Percentiles rank a stretch among this genome's conserved stretches.
These are phyloP conservation scores for Lottia scabra DNA, from an alignment of 2,888 invertebrate species.

Conservation along the genomic window DNA sequence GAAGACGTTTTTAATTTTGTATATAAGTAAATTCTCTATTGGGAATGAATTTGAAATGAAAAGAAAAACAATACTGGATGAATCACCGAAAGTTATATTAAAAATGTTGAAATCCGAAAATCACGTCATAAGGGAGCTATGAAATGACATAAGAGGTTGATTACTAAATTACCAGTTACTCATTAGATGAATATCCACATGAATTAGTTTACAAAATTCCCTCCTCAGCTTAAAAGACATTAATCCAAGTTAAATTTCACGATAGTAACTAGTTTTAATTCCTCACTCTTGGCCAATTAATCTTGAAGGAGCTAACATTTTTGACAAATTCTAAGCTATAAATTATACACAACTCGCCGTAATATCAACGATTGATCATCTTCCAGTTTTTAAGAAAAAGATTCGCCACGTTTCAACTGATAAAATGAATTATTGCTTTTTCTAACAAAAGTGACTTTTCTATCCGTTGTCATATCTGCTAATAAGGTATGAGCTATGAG, in stretches of 20 bases:
- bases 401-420: neutral
- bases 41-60: no score
- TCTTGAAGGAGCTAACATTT: neutral
- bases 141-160: neutral
- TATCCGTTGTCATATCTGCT: neutral
- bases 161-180: neutral
- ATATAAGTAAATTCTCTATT: no score
- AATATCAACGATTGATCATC: neutral
- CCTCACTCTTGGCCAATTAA: neutral
- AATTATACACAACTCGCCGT: neutral
- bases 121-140: conserved; percentile 1
- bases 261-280: neutral
- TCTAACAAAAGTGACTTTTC: conserved; percentile 1
- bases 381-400: neutral
- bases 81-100: no score
- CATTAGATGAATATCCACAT: conserved; percentile 4
- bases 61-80: no score
- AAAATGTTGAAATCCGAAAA: neutral
- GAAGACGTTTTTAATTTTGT: no score
- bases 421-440: neutral
- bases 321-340: neutral
- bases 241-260: conserved; percentile 3
- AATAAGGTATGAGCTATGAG: neutral
- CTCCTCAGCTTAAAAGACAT: neutral
- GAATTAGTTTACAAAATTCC: neutral